Evolutionary conservation across 2,888 invertebrate genomes (phyloP).

Genomic region (Lasioglossum morio): DNA sequence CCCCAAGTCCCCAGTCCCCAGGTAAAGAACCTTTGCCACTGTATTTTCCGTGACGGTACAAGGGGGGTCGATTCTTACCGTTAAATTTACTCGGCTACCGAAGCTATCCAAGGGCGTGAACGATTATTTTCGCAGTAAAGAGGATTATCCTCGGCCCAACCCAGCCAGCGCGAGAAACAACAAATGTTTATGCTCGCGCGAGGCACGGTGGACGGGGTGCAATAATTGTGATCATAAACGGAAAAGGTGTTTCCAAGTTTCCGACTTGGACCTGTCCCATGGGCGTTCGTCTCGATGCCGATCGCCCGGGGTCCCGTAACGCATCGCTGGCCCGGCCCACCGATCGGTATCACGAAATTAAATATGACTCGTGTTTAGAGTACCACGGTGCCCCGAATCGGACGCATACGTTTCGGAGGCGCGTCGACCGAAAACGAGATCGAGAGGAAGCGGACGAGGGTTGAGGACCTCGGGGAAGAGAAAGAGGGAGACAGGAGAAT

Average conservation of each 20-base stretch:
- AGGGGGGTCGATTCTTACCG: not conserved
- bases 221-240: constrained; percentile 31
- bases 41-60: not conserved
- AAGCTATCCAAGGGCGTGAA: not conserved
- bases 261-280: not conserved
- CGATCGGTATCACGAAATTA: constrained; percentile 70
- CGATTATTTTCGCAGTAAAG: constrained; percentile 23
- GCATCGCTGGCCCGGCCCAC: constrained; percentile 28
- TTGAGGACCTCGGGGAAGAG: not conserved
- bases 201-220: not conserved
- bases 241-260: not conserved
- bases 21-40: not conserved
- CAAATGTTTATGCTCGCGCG: constrained; percentile 24
- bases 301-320: not conserved
- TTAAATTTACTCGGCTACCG: not conserved
- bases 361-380: constrained; percentile 67
- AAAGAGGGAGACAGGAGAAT: not conserved
- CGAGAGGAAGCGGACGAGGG: constrained; percentile 4
- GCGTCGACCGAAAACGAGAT: constrained; percentile 16
- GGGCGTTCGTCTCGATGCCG: not conserved
- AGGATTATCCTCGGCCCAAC: constrained; percentile 8
- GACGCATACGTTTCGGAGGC: constrained; percentile 30
- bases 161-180: not conserved
- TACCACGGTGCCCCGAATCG: constrained; percentile 26
- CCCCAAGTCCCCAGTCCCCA: not conserved